Evolutionary conservation across 2,797 vertebrate genomes (phyloP), one percentile per base, ranked within the genome.

Genomic region (Microctenopoma steveboyesi): DNA sequence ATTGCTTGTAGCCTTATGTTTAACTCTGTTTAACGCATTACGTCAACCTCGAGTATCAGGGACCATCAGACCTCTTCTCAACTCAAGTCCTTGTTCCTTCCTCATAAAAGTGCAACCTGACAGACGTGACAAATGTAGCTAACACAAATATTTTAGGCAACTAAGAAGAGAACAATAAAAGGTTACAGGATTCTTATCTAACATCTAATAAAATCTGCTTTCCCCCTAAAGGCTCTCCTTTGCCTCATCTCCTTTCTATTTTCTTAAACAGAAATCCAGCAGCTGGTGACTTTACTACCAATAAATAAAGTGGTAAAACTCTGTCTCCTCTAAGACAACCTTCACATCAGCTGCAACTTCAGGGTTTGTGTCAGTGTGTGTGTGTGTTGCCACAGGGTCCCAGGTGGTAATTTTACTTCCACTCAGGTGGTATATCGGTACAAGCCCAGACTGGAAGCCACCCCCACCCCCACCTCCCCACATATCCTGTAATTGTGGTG

Each of bases 391-490:
- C 25, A 13, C 66, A 70, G 85, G 79, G 77, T 72, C 50, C 60
- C 87, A 91, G 87, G 85, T 91, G 90, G 82, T 49, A 60, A 27
- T 81, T 77, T 53, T 52, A 49, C 62, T 73, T 69, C 79, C 60
- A 25, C 81, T 71, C 64, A 62, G 82, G 78, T 84, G 82, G 79
- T 68, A 49, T 16, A 55, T 77, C 6, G 0, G 37, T 30, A 78
- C 88, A 87, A 83, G 91, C 53, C 85, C 76, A 61, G 85, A 83
- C 91, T 88, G 64, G 84, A 81, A 81, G 62, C 52, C 63, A 40
- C 35, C 74, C 74, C 55, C 40, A 22, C 22, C 22, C 22, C 22
- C 22, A 22, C 28, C 47, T 30, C 37, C 8, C 54, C 45, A 1
- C 16, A 54, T 72, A 84, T 86, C 83, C 74, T 82, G 47, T 90